phyloP scores from a whole-genome alignment of 2,797 vertebrate genomes.

The Falco columbarius region DNA sequence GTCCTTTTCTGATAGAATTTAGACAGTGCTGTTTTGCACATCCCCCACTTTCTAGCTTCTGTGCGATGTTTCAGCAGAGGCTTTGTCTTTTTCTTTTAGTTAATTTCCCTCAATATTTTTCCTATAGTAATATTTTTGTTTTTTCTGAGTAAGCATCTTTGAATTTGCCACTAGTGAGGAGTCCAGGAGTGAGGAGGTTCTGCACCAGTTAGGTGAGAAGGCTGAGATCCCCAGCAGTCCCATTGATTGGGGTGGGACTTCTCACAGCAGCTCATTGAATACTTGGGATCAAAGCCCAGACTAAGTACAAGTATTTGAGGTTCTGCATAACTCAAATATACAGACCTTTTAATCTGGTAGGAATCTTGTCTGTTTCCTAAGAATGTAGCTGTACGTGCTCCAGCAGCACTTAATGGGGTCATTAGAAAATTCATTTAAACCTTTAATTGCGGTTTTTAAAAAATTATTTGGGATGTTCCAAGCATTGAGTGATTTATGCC shows the following conservation, averaged over 20 bases:
- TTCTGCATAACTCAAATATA: neutral
- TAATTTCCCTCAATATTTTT: neutral
- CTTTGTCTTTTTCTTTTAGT: neutral
- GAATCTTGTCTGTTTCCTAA: neutral
- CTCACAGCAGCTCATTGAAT: neutral
- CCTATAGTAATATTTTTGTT: neutral
- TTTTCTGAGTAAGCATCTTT: neutral
- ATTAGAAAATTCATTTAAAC: neutral
- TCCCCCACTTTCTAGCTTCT: neutral
- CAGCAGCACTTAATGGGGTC: neutral
- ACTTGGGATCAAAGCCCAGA: neutral
- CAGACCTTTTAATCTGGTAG: neutral
- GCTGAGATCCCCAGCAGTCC: neutral
- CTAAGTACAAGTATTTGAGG: neutral
- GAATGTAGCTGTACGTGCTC: accelerated
- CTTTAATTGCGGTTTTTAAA: neutral
- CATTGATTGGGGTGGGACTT: neutral
- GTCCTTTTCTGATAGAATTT: neutral
- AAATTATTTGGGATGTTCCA: neutral
- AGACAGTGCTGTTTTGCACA: accelerated
- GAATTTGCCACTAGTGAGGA: neutral
- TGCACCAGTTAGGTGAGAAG: neutral
- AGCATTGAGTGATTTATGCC: neutral
- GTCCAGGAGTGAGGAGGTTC: neutral
- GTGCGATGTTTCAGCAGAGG: neutral